Percentiles rank a stretch among this genome's conserved stretches.
Evolutionary conservation across 2,888 invertebrate species (phyloP).

Genomic region (Drosophila mayaguana): DNA sequence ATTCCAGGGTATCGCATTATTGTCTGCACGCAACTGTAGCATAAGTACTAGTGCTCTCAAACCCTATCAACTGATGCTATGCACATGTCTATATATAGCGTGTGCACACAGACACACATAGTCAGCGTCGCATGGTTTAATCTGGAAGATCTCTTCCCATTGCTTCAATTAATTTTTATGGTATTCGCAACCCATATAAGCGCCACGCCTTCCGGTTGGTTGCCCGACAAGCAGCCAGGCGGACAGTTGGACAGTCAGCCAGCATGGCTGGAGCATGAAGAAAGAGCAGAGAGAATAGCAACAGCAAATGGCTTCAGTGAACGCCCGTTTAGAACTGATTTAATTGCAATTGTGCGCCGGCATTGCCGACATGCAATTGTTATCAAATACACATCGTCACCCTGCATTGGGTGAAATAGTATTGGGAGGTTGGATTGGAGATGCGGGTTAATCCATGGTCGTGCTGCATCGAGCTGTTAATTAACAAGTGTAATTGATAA

Average conservation of each 20-base stretch:
- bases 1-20: slow-evolving; percentile 24
- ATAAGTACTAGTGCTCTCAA: not conserved
- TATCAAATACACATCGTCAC: slow-evolving; percentile 63
- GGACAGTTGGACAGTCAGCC: slow-evolving; percentile 14
- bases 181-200: slow-evolving; percentile 70
- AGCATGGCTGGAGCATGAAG: slow-evolving; percentile 37
- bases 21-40: not conserved
- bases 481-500: slow-evolving; percentile 80
- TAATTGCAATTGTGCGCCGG: slow-evolving; percentile 71
- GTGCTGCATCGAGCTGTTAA: slow-evolving; percentile 52
- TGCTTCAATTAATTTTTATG: slow-evolving; percentile 70
- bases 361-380: slow-evolving; percentile 69
- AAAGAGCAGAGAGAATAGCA: slow-evolving; percentile 2
- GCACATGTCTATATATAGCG: slow-evolving; percentile 7
- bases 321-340: slow-evolving; percentile 74
- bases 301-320: slow-evolving; percentile 54
- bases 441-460: slow-evolving; percentile 69
- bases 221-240: not conserved
- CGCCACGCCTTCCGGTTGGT: slow-evolving; percentile 45
- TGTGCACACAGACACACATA: slow-evolving; percentile 1
- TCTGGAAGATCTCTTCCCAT: slow-evolving; percentile 50
- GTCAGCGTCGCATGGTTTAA: slow-evolving; percentile 27
- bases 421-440: slow-evolving; percentile 30
- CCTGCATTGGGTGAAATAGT: slow-evolving; percentile 29
- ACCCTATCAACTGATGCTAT: not conserved